Conservation (phyloP, 2,113 vertebrate genomes). For the Tragelaphus imberbis region DNA sequence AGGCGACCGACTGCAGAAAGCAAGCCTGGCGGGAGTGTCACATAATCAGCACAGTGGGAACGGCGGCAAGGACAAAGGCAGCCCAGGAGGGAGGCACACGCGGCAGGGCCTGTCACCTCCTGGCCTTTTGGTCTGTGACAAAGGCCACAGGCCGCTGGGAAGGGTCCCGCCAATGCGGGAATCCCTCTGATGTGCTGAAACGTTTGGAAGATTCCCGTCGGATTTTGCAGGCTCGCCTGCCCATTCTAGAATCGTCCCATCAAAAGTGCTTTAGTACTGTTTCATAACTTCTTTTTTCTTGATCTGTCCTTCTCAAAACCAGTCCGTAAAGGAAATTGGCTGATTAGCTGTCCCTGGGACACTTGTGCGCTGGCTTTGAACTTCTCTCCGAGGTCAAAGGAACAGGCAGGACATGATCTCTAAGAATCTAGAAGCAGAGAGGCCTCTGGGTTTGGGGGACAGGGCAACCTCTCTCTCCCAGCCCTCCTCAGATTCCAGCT, state of each 20-base stretch:
- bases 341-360: background rate
- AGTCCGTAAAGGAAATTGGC: background rate
- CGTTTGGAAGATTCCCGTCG: background rate
- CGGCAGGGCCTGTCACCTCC: accelerated
- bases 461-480: background rate
- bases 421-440: background rate
- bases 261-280: background rate
- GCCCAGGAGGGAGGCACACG: accelerated
- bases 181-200: background rate
- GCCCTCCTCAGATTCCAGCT: background rate
- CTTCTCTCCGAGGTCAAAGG: background rate
- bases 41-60: background rate
- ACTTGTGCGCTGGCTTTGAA: background rate
- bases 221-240: background rate
- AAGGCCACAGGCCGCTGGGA: background rate
- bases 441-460: background rate
- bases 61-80: background rate
- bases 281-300: background rate
- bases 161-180: accelerated
- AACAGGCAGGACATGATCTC: background rate
- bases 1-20: background rate
- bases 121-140: background rate
- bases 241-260: background rate
- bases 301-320: background rate
- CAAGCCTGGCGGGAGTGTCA: background rate